A percentile compares a stretch with the other conserved stretches of the same genome.
Conservation (phyloP, 2,113 vertebrate genomes). For the Corythoichthys intestinalis region DNA sequence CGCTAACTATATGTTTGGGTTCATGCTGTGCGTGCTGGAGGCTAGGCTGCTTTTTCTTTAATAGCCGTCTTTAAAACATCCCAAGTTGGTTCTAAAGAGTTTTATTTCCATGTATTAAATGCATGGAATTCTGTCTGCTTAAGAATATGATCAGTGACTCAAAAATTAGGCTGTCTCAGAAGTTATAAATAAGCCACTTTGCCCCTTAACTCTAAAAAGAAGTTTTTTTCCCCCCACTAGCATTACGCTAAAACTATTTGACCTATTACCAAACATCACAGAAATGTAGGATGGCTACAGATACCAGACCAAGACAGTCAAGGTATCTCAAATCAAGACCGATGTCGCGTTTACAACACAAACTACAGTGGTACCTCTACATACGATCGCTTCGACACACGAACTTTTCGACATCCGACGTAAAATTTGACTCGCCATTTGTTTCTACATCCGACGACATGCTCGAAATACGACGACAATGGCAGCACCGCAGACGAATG, state of each 20-base stretch:
- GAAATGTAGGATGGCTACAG: background rate
- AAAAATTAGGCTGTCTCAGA: background rate
- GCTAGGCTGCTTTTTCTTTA: background rate
- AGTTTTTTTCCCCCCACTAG: background rate
- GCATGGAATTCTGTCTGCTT: background rate
- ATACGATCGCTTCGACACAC: no score
- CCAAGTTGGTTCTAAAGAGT: conserved; percentile 3
- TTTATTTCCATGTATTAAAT: background rate
- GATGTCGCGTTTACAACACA: no score
- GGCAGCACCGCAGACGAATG: no score
- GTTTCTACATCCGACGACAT: no score
- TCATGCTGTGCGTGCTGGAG: conserved; percentile 1
- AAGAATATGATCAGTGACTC: background rate
- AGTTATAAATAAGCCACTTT: background rate
- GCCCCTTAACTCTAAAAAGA: background rate
- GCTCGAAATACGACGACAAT: no score
- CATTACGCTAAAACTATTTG: background rate
- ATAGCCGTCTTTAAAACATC: conserved; percentile 4
- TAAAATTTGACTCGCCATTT: no score
- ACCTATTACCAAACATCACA: background rate
- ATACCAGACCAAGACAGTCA: no score
- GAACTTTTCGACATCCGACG: no score
- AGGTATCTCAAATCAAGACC: no score
- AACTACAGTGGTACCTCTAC: no score
- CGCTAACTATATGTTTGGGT: background rate